Conservation (phyloP, 2,888 invertebrate genomes). For the Ophion slaviceki region DNA sequence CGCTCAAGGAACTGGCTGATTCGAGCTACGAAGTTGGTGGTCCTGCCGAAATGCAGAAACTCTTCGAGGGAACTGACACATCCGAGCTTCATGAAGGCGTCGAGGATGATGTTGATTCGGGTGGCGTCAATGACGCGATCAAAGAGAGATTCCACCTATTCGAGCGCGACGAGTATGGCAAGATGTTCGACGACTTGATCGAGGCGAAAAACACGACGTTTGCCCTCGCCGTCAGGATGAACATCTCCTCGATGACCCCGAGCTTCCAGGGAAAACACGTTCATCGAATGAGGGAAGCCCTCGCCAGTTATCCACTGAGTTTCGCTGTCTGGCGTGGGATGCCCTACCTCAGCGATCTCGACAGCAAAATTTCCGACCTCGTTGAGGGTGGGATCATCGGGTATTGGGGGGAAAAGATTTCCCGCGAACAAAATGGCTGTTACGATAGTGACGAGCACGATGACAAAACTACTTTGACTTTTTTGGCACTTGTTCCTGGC, state of each 20-base stretch:
- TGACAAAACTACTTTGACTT: conserved; percentile 50
- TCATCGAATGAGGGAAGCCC: conserved; percentile 70
- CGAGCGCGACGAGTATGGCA: conserved; percentile 65
- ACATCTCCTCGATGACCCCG: conserved; percentile 69
- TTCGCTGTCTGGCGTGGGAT: conserved; percentile 75
- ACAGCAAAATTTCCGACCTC: conserved; percentile 68
- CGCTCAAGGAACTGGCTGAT: conserved; percentile 70
- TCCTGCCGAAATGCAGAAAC: conserved; percentile 64
- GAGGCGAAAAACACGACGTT: conserved; percentile 68
- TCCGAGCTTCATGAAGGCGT: not conserved
- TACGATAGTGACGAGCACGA: conserved; percentile 37
- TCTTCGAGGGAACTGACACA: conserved; percentile 59
- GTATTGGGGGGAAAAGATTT: conserved; percentile 61
- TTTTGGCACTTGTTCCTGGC: conserved; percentile 71
- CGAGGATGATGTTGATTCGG: conserved; percentile 82
- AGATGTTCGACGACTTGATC: conserved; percentile 67
- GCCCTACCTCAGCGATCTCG: conserved; percentile 71
- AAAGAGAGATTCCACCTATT: conserved; percentile 67
- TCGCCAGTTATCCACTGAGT: conserved; percentile 75
- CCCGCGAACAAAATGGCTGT: conserved; percentile 4
- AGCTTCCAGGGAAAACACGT: conserved; percentile 66
- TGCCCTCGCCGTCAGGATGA: conserved; percentile 74
- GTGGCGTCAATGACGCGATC: conserved; percentile 69
- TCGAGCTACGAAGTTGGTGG: conserved; percentile 73
- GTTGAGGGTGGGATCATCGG: conserved; percentile 73